Evolutionary conservation across 2,888 invertebrate species (phyloP), one percentile per base, ranked within the genome.

Genomic region (Cyrtodaria siliqua): DNA sequence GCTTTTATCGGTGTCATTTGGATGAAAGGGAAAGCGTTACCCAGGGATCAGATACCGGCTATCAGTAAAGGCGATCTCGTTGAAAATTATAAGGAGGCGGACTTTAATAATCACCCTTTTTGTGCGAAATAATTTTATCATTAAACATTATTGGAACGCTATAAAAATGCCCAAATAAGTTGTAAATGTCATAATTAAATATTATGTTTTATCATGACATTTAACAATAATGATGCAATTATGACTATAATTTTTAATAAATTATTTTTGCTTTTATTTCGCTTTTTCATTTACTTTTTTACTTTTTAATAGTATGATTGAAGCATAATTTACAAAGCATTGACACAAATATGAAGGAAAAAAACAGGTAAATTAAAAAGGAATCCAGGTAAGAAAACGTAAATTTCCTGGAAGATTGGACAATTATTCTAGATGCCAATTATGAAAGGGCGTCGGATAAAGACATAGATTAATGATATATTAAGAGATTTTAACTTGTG

Each of bases 71-170:
- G n/a, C n/a, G 59, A 77, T 77, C 71, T 44, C 49, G 47, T 53
- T 56, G 69, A 26, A 50, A 68, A 64, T 69, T 52, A 72, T 69
- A 56, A 52, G 62, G 61, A 76, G 80, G 80, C 76, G 76, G 73
- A 59, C 52, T 72, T 62, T 70, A 66, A 80, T 80, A 73, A 80
- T 80, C 76, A 76, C 70, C 59, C 49, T 62, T 72, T 80, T 73
- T 66, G 62, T 61, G 64, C 23, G 52, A 72, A 76, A 73, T 76
- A 53, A 80, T 69, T 76, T 66, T 59, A 80, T 70, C 62, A 80
- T 76, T 73, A 69, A 73, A 63, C 42, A 70, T 64, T 71, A 76
- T 69, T 56, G 60, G 47, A 60, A 27, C 23, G 62, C 60, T 57
- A 74, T 81, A 81, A 77, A 81, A 74, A 59, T 78, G 81, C 71